Conservation (phyloP, 2,113 vertebrate species). For the Aegotheles bennettii region DNA sequence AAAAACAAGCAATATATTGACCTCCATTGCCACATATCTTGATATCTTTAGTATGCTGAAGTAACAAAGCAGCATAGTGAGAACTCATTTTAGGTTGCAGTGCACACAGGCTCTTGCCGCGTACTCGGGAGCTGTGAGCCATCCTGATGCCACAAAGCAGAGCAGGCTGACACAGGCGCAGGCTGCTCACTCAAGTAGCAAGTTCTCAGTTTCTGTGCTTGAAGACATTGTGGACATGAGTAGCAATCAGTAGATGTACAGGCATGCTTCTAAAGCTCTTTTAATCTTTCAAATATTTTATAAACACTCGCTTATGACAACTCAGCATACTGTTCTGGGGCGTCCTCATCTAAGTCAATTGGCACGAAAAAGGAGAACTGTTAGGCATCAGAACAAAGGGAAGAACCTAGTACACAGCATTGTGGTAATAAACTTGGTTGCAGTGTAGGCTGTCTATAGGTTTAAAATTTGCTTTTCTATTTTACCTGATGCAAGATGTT, state of each 20-base stretch:
- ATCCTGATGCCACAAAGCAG: fast-evolving
- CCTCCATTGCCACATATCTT: background rate
- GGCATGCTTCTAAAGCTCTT: background rate
- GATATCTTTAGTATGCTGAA: background rate
- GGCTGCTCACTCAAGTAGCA: background rate
- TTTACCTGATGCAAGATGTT: background rate
- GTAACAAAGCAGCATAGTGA: background rate
- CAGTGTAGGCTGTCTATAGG: background rate
- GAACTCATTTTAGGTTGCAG: background rate
- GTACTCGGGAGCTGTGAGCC: background rate
- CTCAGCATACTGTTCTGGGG: background rate
- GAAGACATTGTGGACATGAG: fast-evolving
- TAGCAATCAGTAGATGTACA: background rate
- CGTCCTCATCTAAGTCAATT: background rate
- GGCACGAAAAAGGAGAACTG: background rate
- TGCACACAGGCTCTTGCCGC: fast-evolving
- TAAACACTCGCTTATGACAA: background rate
- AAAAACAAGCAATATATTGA: background rate
- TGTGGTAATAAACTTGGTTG: background rate
- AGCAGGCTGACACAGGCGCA: fast-evolving
- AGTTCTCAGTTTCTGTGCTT: background rate
- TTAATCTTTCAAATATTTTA: background rate
- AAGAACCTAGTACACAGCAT: background rate
- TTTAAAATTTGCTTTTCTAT: background rate
- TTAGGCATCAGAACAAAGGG: background rate